Evolutionary conservation across 2,797 vertebrate genomes (phyloP), one percentile per base, ranked within the genome.

Genomic region (Enteromius treurensis): DNA sequence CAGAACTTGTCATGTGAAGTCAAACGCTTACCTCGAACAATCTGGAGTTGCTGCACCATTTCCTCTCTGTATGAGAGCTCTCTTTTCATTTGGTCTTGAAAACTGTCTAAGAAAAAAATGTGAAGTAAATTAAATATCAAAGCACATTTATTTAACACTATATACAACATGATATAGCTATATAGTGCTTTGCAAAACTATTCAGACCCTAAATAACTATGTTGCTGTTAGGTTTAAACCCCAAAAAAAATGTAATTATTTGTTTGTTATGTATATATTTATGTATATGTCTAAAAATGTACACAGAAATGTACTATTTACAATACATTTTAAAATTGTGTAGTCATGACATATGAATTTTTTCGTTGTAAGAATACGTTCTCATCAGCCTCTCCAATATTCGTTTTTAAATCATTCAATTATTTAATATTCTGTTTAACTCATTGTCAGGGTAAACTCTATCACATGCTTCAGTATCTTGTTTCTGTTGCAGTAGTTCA

Each of bases 71-170:
- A 99, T 68, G 98, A 97, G 89, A 99, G 95, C 91, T 99, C 98
- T 90, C 97, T 94, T 91, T 99, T 99, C 98, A 99, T 99, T 92
- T 99, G 98, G 93, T 99, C 97, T 93, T 99, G 97, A 90, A 99
- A 99, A 93, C 98, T 99, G 94, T 99, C 98, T 99, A 93, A 76
- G 90, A 91, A 92, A 69, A 32, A 89, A 85, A 71, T 51, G 29
- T 83, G 29, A 71, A 40, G 53, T 60, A 77, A 69, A 11, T 21
- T 79, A 21, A 84, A 73, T 85, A 70, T 49, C 21, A 62, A 77
- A 69, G 23, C 26, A 51, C 40, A 32, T n/a, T 47, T 65, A 34
- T 19, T 65, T 45, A 34, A 23, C 29, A 53, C 32, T 23, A 26
- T 45, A 32, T 26, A 10, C 4, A 17, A 32, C 37, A 8, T 32